Evolutionary conservation across 2,113 vertebrate species (phyloP).

Genomic region (Melanocharis versteri): DNA sequence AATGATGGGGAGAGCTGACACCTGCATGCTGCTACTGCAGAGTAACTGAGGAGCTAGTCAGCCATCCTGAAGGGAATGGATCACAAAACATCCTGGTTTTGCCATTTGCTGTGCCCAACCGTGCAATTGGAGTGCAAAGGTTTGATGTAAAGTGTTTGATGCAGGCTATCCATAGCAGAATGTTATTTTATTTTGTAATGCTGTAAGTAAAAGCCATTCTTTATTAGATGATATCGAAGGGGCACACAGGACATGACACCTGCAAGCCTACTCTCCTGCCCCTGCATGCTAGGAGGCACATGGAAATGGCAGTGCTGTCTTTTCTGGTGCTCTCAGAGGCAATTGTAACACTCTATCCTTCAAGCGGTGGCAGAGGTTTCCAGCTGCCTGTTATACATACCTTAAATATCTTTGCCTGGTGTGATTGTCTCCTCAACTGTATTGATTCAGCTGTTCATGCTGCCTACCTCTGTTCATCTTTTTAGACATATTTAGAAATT

Average conservation of each 20-base stretch:
- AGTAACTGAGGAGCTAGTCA: not conserved
- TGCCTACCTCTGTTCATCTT: not conserved
- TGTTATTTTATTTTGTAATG: not conserved
- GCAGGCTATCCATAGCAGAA: not conserved
- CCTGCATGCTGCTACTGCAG: not conserved
- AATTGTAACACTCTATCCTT: not conserved
- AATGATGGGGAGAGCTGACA: too few relatives aligned
- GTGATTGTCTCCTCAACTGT: not conserved
- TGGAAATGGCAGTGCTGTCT: not conserved
- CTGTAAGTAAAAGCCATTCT: not conserved
- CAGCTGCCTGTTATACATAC: not conserved
- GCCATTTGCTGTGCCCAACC: not conserved
- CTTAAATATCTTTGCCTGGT: not conserved
- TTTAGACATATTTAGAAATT: not conserved
- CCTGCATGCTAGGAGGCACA: fast-evolving
- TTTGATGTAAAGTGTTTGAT: not conserved
- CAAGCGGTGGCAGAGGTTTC: not conserved
- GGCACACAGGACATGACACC: too few relatives aligned
- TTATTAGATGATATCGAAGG: not conserved
- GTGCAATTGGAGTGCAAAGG: fast-evolving
- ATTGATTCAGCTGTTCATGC: not conserved
- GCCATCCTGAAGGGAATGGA: not conserved
- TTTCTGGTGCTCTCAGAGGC: not conserved
- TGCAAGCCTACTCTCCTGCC: fast-evolving
- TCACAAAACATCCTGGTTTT: not conserved